Evolutionary conservation across 2,113 vertebrate genomes (phyloP).

Genomic region (Trogon surrucura): DNA sequence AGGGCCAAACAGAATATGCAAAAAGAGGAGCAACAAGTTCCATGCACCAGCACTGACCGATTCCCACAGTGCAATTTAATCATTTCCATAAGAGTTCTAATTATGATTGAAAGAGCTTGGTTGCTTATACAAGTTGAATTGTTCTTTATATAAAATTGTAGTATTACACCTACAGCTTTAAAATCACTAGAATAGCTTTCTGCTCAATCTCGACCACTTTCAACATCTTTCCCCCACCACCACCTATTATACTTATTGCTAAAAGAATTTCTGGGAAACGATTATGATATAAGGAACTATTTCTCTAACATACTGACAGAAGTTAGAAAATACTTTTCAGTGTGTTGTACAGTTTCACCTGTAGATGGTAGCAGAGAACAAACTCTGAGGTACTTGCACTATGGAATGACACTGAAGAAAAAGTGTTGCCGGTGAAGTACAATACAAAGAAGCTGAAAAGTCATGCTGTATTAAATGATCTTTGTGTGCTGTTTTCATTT

Average conservation of each 20-base stretch:
- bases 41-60: not conserved
- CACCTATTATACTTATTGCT: not conserved
- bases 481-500: not conserved
- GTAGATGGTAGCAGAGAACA: conserved; percentile 68
- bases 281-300: not conserved
- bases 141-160: not conserved
- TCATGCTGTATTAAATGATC: not conserved
- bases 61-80: not conserved
- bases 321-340: not conserved
- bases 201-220: not conserved
- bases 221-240: not conserved
- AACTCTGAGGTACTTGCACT: not conserved
- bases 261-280: not conserved
- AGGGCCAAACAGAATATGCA: not conserved
- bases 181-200: not conserved
- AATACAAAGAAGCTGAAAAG: not conserved
- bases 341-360: not conserved
- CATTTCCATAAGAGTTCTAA: not conserved
- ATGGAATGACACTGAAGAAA: not conserved
- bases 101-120: not conserved
- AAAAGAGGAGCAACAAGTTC: not conserved
- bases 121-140: not conserved
- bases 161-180: not conserved
- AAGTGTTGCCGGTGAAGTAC: fast-evolving
- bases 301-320: not conserved